Evolutionary conservation across 2,797 vertebrate species (phyloP).

Genomic region (Botia almorhae): DNA sequence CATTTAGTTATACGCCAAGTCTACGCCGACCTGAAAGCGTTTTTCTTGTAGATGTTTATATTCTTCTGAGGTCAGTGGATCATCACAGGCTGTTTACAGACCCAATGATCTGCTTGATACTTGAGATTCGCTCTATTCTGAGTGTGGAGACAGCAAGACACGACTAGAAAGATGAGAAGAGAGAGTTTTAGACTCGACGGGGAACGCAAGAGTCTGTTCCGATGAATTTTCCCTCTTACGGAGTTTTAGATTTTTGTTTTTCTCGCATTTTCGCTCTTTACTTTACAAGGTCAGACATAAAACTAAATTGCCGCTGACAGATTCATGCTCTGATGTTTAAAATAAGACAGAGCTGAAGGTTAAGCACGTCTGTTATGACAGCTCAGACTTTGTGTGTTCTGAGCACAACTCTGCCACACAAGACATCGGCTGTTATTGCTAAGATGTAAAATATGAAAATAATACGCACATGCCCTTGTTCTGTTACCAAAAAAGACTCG

Average conservation of each 20-base stretch:
- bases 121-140: slow-evolving; percentile 35
- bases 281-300: slow-evolving; percentile 38
- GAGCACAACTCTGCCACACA: neutral
- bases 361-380: slow-evolving; percentile 21
- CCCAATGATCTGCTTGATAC: slow-evolving; percentile 31
- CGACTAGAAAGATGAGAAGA: neutral
- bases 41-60: slow-evolving; percentile 44
- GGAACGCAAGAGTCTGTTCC: neutral
- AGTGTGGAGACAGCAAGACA: neutral
- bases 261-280: neutral
- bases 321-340: slow-evolving; percentile 24
- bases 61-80: slow-evolving; percentile 46
- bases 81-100: slow-evolving; percentile 42
- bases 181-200: neutral
- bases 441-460: slow-evolving; percentile 22
- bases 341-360: slow-evolving; percentile 30
- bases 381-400: slow-evolving; percentile 14
- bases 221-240: neutral
- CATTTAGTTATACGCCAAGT: slow-evolving; percentile 28
- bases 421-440: neutral
- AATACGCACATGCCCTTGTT: slow-evolving; percentile 1
- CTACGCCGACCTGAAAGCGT: slow-evolving; percentile 31
- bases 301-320: slow-evolving; percentile 21
- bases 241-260: neutral
- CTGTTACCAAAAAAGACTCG: neutral